These are phyloP conservation scores for Agelaius tricolor DNA, from an alignment of 2,113 vertebrate species.

Conservation along the genomic window DNA sequence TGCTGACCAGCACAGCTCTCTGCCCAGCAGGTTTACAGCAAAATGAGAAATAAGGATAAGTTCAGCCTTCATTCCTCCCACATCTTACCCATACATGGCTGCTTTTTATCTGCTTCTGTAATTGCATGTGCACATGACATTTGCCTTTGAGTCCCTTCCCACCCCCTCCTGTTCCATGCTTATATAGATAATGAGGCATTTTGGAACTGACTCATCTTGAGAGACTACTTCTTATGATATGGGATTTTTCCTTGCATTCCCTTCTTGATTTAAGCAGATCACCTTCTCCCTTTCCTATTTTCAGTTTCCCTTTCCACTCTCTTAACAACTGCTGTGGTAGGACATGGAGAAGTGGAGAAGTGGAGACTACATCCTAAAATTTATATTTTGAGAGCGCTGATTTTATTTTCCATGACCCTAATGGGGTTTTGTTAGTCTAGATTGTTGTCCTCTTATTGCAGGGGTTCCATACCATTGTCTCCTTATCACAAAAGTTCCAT, in stretches of 20 bases:
- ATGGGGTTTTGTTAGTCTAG: background rate
- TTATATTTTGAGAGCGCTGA: background rate
- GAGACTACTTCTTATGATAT: background rate
- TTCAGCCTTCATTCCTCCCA: background rate
- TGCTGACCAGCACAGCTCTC: background rate
- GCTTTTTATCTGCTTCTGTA: background rate
- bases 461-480: too few species aligned
- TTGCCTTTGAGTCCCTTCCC: background rate
- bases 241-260: background rate
- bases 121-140: accelerated
- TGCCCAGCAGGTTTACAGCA: background rate
- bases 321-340: background rate
- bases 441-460: background rate
- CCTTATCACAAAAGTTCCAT: too few species aligned
- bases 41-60: background rate
- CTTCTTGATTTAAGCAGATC: background rate
- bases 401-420: background rate
- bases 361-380: background rate
- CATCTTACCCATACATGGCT: background rate
- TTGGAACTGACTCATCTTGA: background rate
- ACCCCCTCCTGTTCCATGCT: background rate
- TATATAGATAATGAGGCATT: accelerated
- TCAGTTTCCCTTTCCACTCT: background rate
- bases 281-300: background rate
- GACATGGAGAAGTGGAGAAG: background rate